Evolutionary conservation across 2,113 vertebrate species (phyloP).

Genomic region (Oryctolagus cuniculus): DNA sequence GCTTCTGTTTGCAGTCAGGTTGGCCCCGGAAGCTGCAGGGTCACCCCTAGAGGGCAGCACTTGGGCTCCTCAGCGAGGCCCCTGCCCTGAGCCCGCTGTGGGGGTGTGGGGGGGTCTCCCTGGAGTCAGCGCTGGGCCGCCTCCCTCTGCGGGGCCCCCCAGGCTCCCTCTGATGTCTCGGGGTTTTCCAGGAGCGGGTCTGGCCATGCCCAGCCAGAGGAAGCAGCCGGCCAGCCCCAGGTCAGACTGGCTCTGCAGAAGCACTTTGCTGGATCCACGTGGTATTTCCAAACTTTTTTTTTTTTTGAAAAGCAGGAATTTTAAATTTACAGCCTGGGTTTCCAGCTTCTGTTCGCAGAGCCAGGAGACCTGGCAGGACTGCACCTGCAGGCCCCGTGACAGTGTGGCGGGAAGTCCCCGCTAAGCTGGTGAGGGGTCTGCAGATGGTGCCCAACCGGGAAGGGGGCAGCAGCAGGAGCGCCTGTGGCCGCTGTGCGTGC

Average conservation of each 20-base stretch:
- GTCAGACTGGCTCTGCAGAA: not conserved
- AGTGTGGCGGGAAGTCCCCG: not conserved
- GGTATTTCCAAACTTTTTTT: slow-evolving; percentile 23
- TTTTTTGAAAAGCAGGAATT: slow-evolving; percentile 14
- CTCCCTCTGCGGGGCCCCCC: not conserved
- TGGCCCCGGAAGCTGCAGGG: not conserved
- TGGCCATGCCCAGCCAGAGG: not conserved
- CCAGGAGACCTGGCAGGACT: not conserved
- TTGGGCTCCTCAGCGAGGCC: not conserved
- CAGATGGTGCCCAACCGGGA: not conserved
- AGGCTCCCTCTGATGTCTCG: not conserved
- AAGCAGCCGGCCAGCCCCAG: not conserved
- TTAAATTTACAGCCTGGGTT: not conserved
- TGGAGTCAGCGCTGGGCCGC: not conserved
- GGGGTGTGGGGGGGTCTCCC: not conserved
- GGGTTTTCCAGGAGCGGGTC: not conserved
- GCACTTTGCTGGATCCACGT: not conserved
- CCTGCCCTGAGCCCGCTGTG: not conserved
- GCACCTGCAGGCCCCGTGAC: not conserved
- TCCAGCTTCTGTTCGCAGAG: slow-evolving; percentile 17
- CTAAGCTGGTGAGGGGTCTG: not conserved
- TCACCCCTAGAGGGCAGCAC: not conserved
- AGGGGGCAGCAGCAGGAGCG: fast-evolving
- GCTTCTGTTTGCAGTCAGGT: not conserved
- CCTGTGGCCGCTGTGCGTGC: not conserved